A percentile compares a stretch with the other conserved stretches of the same genome.
Conservation (phyloP, 2,113 vertebrate genomes). For the Ptyas mucosa region DNA sequence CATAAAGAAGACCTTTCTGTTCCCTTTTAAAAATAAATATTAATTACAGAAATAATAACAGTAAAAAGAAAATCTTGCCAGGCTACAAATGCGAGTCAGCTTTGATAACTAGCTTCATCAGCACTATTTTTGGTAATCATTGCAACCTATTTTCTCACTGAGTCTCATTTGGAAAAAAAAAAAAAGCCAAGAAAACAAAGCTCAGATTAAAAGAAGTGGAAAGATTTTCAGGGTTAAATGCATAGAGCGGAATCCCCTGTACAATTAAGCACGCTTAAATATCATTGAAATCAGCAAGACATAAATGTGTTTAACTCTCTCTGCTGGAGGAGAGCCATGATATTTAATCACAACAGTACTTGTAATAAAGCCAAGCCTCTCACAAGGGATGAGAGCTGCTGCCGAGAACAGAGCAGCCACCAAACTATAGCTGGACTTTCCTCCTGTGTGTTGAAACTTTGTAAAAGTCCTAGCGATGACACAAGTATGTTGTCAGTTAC, state of each 20-base stretch:
- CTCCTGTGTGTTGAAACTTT: conserved; percentile 65
- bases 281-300: background rate
- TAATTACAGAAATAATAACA: conserved; percentile 34
- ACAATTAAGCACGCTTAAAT: background rate
- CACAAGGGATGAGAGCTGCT: conserved; percentile 59
- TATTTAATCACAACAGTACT: conserved; percentile 31
- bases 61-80: conserved; percentile 55
- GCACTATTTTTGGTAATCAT: conserved; percentile 58
- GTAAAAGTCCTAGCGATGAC: conserved; percentile 74
- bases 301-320: background rate
- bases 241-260: background rate
- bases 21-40: conserved; percentile 23
- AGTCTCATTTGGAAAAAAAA: background rate
- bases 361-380: conserved; percentile 37
- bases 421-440: conserved; percentile 42
- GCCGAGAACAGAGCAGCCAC: conserved; percentile 59
- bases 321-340: background rate
- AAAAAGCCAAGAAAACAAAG: background rate
- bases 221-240: conserved; percentile 25
- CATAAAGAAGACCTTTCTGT: conserved; percentile 48
- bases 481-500: conserved; percentile 74
- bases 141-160: conserved; percentile 56
- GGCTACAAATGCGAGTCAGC: conserved; percentile 51
- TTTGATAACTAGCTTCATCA: conserved; percentile 64
- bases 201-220: background rate